Conservation (phyloP, 2,797 vertebrate species). For the Urophycis tenuis region DNA sequence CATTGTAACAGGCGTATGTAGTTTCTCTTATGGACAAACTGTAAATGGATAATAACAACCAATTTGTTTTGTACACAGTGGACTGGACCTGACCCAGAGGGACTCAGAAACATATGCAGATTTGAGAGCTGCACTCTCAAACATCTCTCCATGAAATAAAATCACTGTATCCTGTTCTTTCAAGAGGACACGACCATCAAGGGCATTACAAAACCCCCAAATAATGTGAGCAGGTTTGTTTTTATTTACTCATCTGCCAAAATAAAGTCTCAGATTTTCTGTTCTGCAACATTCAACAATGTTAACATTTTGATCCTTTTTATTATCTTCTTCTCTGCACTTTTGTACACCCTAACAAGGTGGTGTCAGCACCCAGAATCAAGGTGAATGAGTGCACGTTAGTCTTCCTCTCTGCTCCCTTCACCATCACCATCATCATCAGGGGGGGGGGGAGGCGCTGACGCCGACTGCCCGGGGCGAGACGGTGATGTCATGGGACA, state of each 20-base stretch:
- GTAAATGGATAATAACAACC: conserved; percentile 6
- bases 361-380: background rate
- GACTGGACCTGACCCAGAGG: background rate
- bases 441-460: conserved; percentile 42
- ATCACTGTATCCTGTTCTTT: conserved; percentile 32
- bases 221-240: background rate
- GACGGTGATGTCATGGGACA: conserved; percentile 69
- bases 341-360: conserved; percentile 2
- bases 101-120: conserved; percentile 12
- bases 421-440: background rate
- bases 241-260: background rate
- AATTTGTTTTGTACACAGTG: conserved; percentile 25
- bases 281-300: background rate
- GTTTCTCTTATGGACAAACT: background rate
- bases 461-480: conserved; percentile 39
- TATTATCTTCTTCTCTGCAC: background rate
- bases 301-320: background rate
- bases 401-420: background rate
- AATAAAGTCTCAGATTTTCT: background rate
- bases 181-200: conserved; percentile 47
- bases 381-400: background rate
- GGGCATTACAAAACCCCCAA: conserved; percentile 13
- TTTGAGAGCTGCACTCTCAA: conserved; percentile 17
- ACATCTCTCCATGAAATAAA: conserved; percentile 34
- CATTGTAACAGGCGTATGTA: background rate